phyloP scores from a whole-genome alignment of 2,888 invertebrate genomes.

The Ophion slaviceki region DNA sequence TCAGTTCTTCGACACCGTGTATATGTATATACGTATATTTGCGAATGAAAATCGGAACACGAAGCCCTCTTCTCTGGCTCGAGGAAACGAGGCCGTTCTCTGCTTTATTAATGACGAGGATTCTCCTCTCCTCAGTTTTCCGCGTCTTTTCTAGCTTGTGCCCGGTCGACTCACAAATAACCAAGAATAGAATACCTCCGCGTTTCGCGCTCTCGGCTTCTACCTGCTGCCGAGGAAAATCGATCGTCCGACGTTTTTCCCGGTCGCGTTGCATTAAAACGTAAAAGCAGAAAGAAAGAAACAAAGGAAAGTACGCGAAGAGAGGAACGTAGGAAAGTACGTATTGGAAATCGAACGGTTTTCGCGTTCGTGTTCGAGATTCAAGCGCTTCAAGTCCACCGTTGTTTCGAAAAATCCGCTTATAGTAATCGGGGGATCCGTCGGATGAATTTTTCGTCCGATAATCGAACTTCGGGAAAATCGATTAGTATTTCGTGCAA shows the following conservation, averaged over 20 bases:
- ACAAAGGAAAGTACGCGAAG: background rate
- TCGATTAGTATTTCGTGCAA: background rate
- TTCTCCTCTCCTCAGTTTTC: conserved; percentile 53
- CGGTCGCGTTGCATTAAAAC: background rate
- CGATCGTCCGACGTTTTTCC: conserved; percentile 37
- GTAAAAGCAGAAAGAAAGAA: background rate
- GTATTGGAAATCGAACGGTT: conserved; percentile 1
- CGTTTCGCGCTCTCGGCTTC: conserved; percentile 44
- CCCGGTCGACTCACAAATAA: conserved; percentile 37
- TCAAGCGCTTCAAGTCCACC: background rate
- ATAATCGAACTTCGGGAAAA: background rate
- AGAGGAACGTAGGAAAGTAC: background rate
- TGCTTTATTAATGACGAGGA: conserved; percentile 70
- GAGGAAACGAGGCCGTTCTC: conserved; percentile 67
- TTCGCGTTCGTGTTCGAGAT: background rate
- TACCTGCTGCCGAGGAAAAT: conserved; percentile 41
- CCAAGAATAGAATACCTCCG: conserved; percentile 60
- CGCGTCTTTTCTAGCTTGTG: conserved; percentile 48
- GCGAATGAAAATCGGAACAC: conserved; percentile 64
- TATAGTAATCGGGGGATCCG: background rate
- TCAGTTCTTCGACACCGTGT: too few relatives aligned
- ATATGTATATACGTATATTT: conserved; percentile 22
- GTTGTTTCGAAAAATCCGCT: background rate
- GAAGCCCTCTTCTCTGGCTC: conserved; percentile 51
- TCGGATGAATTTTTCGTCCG: background rate